These are phyloP conservation scores for Apodemia zela DNA, from an alignment of 2,888 invertebrate genomes.

Conservation along the genomic window DNA sequence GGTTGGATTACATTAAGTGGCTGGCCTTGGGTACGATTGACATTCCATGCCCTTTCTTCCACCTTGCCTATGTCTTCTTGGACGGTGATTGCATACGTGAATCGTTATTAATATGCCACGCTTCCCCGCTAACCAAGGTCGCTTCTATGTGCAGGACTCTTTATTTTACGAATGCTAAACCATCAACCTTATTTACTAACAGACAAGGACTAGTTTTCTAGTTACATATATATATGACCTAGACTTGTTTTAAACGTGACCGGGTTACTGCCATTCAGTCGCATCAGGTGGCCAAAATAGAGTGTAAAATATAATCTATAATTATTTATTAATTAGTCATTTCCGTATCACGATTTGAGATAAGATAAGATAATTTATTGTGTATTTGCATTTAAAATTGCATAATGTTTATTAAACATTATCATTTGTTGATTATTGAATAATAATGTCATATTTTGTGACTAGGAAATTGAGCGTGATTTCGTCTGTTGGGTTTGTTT, in stretches of 20 bases:
- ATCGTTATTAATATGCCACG: conserved; percentile 70
- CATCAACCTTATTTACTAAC: conserved; percentile 34
- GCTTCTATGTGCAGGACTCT: conserved; percentile 50
- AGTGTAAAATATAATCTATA: conserved; percentile 35
- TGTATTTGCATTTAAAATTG: conserved; percentile 11
- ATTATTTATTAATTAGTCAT: conserved; percentile 30
- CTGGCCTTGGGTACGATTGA: conserved; percentile 60
- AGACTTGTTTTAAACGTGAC: conserved; percentile 12
- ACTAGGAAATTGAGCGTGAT: conserved; percentile 55
- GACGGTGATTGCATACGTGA: conserved; percentile 72
- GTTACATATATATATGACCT: conserved; percentile 20
- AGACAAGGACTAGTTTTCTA: conserved; percentile 46
- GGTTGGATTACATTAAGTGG: conserved; percentile 50
- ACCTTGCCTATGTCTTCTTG: conserved; percentile 69
- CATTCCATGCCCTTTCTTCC: conserved; percentile 78
- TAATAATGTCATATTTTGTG: conserved; percentile 18
- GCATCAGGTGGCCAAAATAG: conserved; percentile 46
- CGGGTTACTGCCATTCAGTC: conserved; percentile 12
- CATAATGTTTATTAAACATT: conserved; percentile 12
- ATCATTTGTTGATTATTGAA: conserved; percentile 17
- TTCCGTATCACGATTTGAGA: conserved; percentile 32
- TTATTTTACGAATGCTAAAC: conserved; percentile 30
- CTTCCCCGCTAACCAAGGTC: conserved; percentile 61
- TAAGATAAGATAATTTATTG: conserved; percentile 9
- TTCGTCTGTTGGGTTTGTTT: conserved; percentile 25